Evolutionary conservation across 2,113 vertebrate genomes (phyloP).

Genomic region (Grammomys dolichurus): DNA sequence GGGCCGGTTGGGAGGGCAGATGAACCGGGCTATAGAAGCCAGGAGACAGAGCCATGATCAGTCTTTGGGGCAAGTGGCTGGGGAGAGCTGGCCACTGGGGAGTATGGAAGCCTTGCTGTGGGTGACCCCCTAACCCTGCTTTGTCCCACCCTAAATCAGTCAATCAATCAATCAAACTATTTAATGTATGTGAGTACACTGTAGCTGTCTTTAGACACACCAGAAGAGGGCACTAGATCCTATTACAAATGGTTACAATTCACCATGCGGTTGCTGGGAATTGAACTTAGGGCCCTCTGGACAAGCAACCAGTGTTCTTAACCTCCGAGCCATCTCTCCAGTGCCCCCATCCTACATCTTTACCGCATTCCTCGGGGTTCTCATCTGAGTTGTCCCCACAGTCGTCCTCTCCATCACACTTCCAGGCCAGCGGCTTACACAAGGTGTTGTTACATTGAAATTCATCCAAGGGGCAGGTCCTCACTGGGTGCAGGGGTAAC

Average conservation of each 20-base stretch:
- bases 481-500: slow-evolving; percentile 78
- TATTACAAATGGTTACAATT: too few relatives aligned
- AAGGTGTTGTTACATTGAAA: slow-evolving; percentile 98
- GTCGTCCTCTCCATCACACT: slow-evolving; percentile 97
- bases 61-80: not conserved
- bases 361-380: slow-evolving; percentile 95
- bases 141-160: not conserved
- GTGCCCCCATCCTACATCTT: slow-evolving; percentile 70
- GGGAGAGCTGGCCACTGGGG: not conserved
- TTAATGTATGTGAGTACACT: too few relatives aligned
- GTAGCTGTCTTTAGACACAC: too few relatives aligned
- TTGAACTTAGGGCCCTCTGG: too few relatives aligned
- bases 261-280: too few relatives aligned
- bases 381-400: slow-evolving; percentile 98
- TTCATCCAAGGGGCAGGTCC: slow-evolving; percentile 95
- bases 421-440: slow-evolving; percentile 97
- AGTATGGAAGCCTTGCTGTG: accelerated
- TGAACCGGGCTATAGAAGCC: slow-evolving; percentile 90
- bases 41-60: not conserved
- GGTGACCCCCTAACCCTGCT: not conserved
- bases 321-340: too few relatives aligned
- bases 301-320: too few relatives aligned
- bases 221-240: too few relatives aligned
- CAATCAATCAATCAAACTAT: too few relatives aligned
- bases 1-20: slow-evolving; percentile 95